A percentile compares a stretch with the other conserved stretches of the same genome.
These are phyloP conservation scores for Portevinia maculata DNA, from an alignment of 2,888 invertebrate species.

Conservation along the genomic window DNA sequence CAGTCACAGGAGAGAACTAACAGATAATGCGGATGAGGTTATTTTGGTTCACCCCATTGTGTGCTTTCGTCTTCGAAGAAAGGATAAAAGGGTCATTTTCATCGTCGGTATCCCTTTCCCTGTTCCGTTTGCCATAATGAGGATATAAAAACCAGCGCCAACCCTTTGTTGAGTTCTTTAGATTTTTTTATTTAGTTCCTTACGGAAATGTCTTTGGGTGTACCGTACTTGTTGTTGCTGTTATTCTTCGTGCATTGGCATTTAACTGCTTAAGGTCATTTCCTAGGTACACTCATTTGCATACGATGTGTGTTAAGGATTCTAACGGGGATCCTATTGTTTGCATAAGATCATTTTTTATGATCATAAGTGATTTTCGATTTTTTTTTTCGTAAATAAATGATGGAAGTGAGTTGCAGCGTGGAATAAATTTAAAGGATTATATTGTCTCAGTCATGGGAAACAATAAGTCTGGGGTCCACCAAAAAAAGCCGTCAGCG, in stretches of 20 bases:
- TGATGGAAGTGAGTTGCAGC: constrained; percentile 74
- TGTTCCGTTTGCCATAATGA: constrained; percentile 47
- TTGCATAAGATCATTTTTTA: constrained; percentile 72
- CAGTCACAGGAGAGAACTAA: constrained; percentile 42
- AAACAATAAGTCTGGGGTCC: constrained; percentile 59
- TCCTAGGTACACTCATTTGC: constrained; percentile 63
- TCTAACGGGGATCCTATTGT: constrained; percentile 72
- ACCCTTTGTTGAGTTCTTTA: constrained; percentile 62
- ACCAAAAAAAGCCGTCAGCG: constrained; percentile 5
- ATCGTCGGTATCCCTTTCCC: constrained; percentile 53
- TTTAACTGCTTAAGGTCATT: constrained; percentile 74
- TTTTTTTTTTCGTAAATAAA: constrained; percentile 62
- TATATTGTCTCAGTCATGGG: constrained; percentile 73
- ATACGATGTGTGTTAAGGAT: constrained; percentile 45
- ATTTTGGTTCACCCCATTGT: constrained; percentile 73
- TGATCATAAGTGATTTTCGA: constrained; percentile 73
- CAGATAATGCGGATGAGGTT: constrained; percentile 72
- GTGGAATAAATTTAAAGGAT: constrained; percentile 75
- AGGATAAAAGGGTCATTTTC: constrained; percentile 69
- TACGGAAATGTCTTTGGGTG: constrained; percentile 51
- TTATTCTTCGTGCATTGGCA: constrained; percentile 39
- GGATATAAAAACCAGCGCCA: constrained; percentile 72
- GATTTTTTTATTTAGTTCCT: constrained; percentile 26
- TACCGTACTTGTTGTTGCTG: constrained; percentile 51
- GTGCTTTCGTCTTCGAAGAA: constrained; percentile 25